Evolutionary conservation across 2,113 vertebrate species (phyloP).

Genomic region (Micromys minutus): DNA sequence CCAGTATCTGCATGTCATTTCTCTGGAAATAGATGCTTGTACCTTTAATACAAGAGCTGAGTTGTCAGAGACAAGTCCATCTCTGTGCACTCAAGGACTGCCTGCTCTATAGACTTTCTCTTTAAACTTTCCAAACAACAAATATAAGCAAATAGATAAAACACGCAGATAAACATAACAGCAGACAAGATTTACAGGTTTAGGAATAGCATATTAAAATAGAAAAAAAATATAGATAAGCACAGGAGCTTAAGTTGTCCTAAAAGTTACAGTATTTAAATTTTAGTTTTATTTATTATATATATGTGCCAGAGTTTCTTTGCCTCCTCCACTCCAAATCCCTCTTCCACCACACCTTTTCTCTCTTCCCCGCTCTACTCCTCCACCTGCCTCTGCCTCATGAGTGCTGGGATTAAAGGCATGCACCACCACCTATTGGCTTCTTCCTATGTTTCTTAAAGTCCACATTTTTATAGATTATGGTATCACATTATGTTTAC

Average conservation of each 20-base stretch:
- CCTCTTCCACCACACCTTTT: no score
- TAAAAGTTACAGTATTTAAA: neutral
- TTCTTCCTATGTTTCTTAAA: neutral
- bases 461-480: slow-evolving; percentile 60
- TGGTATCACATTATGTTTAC: slow-evolving; percentile 13
- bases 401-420: no score
- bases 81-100: neutral
- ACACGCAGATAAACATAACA: neutral
- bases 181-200: neutral
- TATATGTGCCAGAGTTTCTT: no score
- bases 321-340: no score
- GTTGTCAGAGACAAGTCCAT: neutral
- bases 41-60: neutral
- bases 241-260: slow-evolving; percentile 46
- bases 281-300: no score
- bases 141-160: neutral
- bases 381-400: no score
- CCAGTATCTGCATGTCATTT: neutral
- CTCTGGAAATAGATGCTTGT: neutral
- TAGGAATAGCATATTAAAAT: neutral
- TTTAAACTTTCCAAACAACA: neutral
- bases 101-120: neutral
- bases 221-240: slow-evolving; percentile 54
- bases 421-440: no score
- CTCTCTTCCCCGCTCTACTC: no score